Evolutionary conservation across 2,797 vertebrate species (phyloP), one percentile per base, ranked within the genome.

Genomic region (Galagoides demidoff): DNA sequence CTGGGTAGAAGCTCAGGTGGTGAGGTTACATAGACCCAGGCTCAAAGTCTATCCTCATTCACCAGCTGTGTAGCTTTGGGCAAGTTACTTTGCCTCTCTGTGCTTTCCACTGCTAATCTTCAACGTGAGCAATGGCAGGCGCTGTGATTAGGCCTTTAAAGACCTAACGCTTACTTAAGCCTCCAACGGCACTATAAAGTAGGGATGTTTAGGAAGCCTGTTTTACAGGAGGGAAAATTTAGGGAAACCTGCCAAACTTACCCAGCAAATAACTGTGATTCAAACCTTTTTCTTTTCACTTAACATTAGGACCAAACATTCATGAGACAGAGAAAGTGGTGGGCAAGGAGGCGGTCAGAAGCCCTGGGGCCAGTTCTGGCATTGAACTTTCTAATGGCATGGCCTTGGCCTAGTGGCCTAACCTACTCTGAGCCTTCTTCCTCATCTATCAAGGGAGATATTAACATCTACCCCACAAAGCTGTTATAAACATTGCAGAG

Each of bases 71-170:
- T 78, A 79, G 31, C 25, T 93, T 83, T 19, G 57, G 78, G 88
- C 13, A 70, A 73, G 74, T 49, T 19, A 6, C 37, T 92, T 78
- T 6, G 13, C 83, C 82, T 93, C 61, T 93, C 78, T 92, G 94
- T 27, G 68, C 63, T 79, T 92, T 55, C 66, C n/a, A 55, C 14
- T 49, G 66, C 31, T 66, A 0, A 20, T 83, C 16, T 92, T 93
- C 37, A 71, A 49, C 4, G 17, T 2, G 25, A 45, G 59, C 20
- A 23, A 27, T 11, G 10, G 49, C 68, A 82, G 39, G 34, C 31
- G 25, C 13, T 39, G 43, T 5, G 43, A 66, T 70, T n/a, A 91
- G 76, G 2, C 7, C 29, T 57, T 83, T 31, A 78, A 55, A 66
- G 10, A 20, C 68, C 74, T 31, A 59, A 57, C 57, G n/a, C 34